phyloP scores from a whole-genome alignment of 2,888 invertebrate genomes.

The Aspidiotus destructor region DNA sequence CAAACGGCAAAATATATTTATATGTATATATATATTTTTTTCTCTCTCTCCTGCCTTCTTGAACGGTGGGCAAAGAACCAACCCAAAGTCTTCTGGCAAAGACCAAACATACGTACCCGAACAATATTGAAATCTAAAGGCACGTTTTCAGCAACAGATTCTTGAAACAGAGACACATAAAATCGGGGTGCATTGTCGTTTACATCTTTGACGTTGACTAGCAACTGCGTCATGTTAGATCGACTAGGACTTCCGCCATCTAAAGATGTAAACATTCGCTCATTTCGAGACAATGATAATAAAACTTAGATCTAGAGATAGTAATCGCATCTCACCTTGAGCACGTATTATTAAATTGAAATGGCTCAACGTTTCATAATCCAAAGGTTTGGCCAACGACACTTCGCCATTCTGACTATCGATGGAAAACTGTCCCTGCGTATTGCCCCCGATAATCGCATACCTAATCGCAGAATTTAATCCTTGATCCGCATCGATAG shows the following conservation, averaged over 20 bases:
- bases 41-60: no score
- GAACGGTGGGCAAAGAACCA: no score
- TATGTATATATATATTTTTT: no score
- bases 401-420: slow-evolving; percentile 88
- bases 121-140: slow-evolving; percentile 81
- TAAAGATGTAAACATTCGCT: slow-evolving; percentile 39
- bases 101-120: slow-evolving; percentile 47
- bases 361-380: slow-evolving; percentile 76
- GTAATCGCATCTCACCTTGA: slow-evolving; percentile 50
- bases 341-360: slow-evolving; percentile 86
- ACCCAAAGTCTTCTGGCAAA: neutral
- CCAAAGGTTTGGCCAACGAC: slow-evolving; percentile 72
- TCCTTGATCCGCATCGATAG: slow-evolving; percentile 86
- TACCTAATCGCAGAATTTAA: slow-evolving; percentile 87
- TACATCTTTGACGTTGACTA: slow-evolving; percentile 83
- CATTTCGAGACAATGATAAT: no score
- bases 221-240: slow-evolving; percentile 88
- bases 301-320: neutral
- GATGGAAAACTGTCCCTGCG: slow-evolving; percentile 85
- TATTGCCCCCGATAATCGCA: slow-evolving; percentile 91
- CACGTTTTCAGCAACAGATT: slow-evolving; percentile 85
- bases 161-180: slow-evolving; percentile 83
- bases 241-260: slow-evolving; percentile 90
- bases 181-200: slow-evolving; percentile 92
- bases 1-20: slow-evolving; percentile 11